Conservation (phyloP, 2,797 vertebrate genomes). For the Buphagus erythrorhynchus region DNA sequence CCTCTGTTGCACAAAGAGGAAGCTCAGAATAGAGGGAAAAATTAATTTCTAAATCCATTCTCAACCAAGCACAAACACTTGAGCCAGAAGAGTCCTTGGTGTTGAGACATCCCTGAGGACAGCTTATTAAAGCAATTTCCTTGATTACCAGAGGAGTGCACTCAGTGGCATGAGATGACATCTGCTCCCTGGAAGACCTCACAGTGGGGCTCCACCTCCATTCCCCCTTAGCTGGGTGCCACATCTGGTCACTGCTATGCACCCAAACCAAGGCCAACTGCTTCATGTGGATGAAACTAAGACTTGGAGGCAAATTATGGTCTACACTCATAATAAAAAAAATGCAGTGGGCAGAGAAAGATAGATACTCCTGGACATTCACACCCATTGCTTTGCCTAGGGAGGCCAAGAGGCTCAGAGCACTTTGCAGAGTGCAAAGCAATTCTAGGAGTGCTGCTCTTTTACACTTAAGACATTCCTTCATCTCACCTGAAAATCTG, state of each 20-base stretch:
- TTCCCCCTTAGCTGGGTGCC: background rate
- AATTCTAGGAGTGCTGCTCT: background rate
- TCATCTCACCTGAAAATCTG: background rate
- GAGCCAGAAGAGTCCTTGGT: background rate
- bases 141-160: background rate
- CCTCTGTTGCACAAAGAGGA: background rate
- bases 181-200: background rate
- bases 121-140: conserved; percentile 10
- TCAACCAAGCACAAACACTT: background rate
- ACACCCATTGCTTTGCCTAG: background rate
- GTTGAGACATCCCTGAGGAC: background rate
- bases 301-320: background rate
- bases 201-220: background rate
- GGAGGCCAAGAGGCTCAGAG: background rate
- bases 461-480: background rate
- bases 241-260: background rate
- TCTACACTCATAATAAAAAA: background rate
- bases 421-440: background rate
- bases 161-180: background rate
- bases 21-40: background rate
- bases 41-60: conserved; percentile 10
- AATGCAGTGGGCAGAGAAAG: background rate
- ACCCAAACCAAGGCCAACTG: background rate
- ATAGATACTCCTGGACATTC: background rate
- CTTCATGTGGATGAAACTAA: background rate